These are phyloP conservation scores for Esperia sulphurella DNA, from an alignment of 2,888 invertebrate species.

Conservation along the genomic window DNA sequence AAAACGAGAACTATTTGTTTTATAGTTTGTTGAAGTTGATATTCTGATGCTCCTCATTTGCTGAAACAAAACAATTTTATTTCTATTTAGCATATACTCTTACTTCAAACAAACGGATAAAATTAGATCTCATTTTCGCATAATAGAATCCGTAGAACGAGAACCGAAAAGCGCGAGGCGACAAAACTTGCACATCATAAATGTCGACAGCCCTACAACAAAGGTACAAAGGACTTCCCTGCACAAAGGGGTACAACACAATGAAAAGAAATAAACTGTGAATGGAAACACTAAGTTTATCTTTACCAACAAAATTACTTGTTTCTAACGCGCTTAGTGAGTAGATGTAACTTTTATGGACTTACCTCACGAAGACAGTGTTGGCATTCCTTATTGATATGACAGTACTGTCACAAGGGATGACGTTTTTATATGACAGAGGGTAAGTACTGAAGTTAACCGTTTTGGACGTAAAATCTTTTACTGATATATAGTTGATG, in stretches of 20 bases:
- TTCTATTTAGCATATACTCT: no score
- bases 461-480: no score
- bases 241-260: constrained; percentile 49
- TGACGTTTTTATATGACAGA: no score
- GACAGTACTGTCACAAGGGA: no score
- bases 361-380: no score
- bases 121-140: constrained; percentile 23
- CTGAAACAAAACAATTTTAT: no score
- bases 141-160: constrained; percentile 25
- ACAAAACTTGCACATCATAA: constrained; percentile 53
- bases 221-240: constrained; percentile 47
- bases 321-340: constrained; percentile 1
- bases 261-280: constrained; percentile 47
- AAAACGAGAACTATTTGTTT: no score
- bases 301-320: constrained; percentile 38
- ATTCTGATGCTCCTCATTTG: no score
- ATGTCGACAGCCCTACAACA: constrained; percentile 28
- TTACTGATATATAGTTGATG: no score
- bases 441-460: no score
- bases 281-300: constrained; percentile 40
- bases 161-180: constrained; percentile 16
- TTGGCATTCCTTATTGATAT: no score
- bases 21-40: no score
- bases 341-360: constrained; percentile 25
- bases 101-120: background rate